Evolutionary conservation across 2,888 invertebrate species (phyloP), one percentile per base, ranked within the genome.

Genomic region (Netelia virgata): DNA sequence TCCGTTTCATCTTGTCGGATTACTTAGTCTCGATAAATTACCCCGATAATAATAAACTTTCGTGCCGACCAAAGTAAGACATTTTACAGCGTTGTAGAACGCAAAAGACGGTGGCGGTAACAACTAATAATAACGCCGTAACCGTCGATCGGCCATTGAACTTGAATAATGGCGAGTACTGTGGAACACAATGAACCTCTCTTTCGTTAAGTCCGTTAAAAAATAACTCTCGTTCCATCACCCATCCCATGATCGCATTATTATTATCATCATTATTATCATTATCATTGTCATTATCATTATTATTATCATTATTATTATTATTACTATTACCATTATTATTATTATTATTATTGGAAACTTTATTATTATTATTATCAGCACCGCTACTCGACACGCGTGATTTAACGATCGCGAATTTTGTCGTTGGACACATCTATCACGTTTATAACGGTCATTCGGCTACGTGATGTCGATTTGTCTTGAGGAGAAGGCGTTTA

Each of bases 371-470:
- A 77, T 85, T 86, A 70, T 82, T 79, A 79, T 72, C 66, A 28
- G 28, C 5, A 28, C 28, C 5, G 5, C 28, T 2, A 28, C 28
- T 28, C 28, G 28, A 28, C 28, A 28, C 28, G 28, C 9, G 82
- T 66, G 77, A 68, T 77, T 82, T 77, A 84, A 84, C 88, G 90
- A 90, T 91, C 88, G 87, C 88, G 14, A 87, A 91, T 91, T 87
- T 88, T 89, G 79, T 87, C 88, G 87, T 87, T 68, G 85, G 88
- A 87, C 86, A 82, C 85, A 89, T 91, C 88, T 88, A 89, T 91
- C 88, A 89, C 88, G 90, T 92, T 92, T 92, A 92, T 91, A 90
- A 88, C 90, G 88, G 83, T 83, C 88, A 89, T 90, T 92, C 89
- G 90, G 88, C 86, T 89, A 83, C 82, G 70, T 61, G 75, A 87